phyloP scores from a whole-genome alignment of 1,140 invertebrate genomes.

The Hycleus cichorii region DNA sequence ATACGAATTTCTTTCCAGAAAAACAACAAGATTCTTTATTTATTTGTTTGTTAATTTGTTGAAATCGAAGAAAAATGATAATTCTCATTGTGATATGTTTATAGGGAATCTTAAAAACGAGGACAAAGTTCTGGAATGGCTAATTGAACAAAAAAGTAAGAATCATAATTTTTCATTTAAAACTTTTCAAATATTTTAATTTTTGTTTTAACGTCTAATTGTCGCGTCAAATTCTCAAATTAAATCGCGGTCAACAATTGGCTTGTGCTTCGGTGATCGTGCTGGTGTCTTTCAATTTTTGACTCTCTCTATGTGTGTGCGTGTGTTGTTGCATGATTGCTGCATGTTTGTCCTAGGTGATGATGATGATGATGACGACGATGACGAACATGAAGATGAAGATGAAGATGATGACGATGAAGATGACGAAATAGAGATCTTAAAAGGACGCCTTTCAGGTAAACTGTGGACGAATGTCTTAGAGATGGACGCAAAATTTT shows the following conservation, averaged over 20 bases:
- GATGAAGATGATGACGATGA: conserved; percentile 45
- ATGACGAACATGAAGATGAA: conserved; percentile 47
- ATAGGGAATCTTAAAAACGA: conserved; percentile 91
- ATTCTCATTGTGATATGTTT: conserved; percentile 43
- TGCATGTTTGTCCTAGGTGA: conserved; percentile 40
- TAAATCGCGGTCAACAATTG: conserved; percentile 7
- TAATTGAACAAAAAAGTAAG: conserved; percentile 92
- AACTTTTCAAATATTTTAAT: too few species aligned
- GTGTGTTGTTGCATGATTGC: conserved; percentile 34
- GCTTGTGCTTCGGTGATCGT: conserved; percentile 25
- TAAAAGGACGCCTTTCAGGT: conserved; percentile 33
- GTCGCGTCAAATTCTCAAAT: neutral
- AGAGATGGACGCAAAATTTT: too few species aligned
- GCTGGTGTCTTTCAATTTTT: conserved; percentile 12
- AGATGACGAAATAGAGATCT: conserved; percentile 37
- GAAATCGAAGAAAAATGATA: neutral
- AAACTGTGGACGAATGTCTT: conserved; percentile 3
- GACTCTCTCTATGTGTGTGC: too few species aligned
- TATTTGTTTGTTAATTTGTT: neutral
- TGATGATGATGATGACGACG: conserved; percentile 41
- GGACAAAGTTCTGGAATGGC: conserved; percentile 91
- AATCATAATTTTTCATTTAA: conserved; percentile 18
- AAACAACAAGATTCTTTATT: too few species aligned
- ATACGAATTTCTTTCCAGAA: too few species aligned
- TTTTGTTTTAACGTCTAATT: neutral